phyloP scores from a whole-genome alignment of 2,888 invertebrate genomes.

The Oxystoma pomonae region DNA sequence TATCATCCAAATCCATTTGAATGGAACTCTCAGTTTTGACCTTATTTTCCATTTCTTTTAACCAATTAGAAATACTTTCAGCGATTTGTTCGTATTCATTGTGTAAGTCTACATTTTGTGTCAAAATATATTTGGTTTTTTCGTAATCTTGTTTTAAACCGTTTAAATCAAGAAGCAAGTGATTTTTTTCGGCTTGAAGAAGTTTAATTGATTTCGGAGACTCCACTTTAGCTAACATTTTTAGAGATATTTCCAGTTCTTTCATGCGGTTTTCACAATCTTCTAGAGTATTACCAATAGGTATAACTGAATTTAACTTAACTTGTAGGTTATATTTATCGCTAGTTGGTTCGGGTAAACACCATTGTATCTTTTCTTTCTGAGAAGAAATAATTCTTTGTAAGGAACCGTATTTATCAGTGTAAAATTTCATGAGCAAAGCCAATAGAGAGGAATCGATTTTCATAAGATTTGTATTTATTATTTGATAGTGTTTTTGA shows the following conservation, averaged over 20 bases:
- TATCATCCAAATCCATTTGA: slow-evolving; percentile 63
- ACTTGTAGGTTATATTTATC: slow-evolving; percentile 92
- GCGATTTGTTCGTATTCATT: slow-evolving; percentile 74
- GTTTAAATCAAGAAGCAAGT: slow-evolving; percentile 67
- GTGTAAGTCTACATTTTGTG: slow-evolving; percentile 72
- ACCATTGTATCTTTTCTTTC: slow-evolving; percentile 89
- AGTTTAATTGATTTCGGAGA: slow-evolving; percentile 64
- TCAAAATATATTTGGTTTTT: slow-evolving; percentile 63
- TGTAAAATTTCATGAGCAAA: slow-evolving; percentile 82
- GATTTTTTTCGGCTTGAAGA: slow-evolving; percentile 65
- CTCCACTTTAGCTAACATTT: slow-evolving; percentile 69
- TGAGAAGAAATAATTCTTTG: slow-evolving; percentile 76
- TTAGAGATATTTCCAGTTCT: slow-evolving; percentile 67
- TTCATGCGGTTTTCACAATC: slow-evolving; percentile 65
- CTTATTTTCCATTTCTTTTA: slow-evolving; percentile 74
- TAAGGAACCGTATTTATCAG: slow-evolving; percentile 77
- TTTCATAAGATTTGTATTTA: slow-evolving; percentile 75
- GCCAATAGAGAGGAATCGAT: slow-evolving; percentile 73
- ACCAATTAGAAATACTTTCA: slow-evolving; percentile 70
- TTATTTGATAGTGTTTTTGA: slow-evolving; percentile 79
- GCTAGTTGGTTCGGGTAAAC: slow-evolving; percentile 81
- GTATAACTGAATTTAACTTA: slow-evolving; percentile 74
- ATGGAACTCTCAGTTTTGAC: slow-evolving; percentile 70
- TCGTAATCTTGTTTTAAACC: slow-evolving; percentile 63
- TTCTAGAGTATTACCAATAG: slow-evolving; percentile 67